Base-by-base conservation (phyloP, 2,113 vertebrate species). In the Pollachius pollachius region DNA sequence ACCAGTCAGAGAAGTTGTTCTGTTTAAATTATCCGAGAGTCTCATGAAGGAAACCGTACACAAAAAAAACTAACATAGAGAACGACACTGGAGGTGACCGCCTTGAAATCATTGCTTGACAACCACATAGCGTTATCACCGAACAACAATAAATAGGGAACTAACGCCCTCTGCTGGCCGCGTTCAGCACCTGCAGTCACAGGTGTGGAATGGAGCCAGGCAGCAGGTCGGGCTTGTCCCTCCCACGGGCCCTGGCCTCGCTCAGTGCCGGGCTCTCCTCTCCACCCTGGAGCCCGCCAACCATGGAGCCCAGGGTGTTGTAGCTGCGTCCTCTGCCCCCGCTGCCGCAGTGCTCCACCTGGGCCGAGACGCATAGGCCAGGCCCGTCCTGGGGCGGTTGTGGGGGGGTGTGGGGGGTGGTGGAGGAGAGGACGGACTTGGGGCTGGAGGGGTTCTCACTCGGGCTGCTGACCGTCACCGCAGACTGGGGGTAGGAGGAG, bases 381-480 rank as follows among this genome's bases (percentile, higher is more conserved):
- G 25, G 62, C 57, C 63, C 68, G 37, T 83, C 75, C 1, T 56
- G 65, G 1, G 37, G 72, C 71, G 64, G 76, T 66, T 21, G 5
- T 1, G 15, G 0, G 0, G 75, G 76, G 0, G 69, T 81, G 37
- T 72, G 84, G 65, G 25, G 79, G 58, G 65, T 9, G 48, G 58
- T 56, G 12, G 71, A 74, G 16, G 76, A 76, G 52, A 61, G 72
- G 12, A 75, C 61, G 41, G 90, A 72, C 11, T 71, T 19, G 0
- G 86, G 85, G 5, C 88, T 85, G 70, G 87, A 76, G 69, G 75
- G 72, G 64, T 72, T 89, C 71, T 91, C 81, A 15, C 84, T 71
- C 15, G 57, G 16, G 11, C 82, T 90, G 75, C 86, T 87, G 60
- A 73, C 69, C 0, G 87, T 73, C 58, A 76, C 74, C 0, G 85